Conservation (phyloP, 2,888 invertebrate species). For the Thecophora atra region DNA sequence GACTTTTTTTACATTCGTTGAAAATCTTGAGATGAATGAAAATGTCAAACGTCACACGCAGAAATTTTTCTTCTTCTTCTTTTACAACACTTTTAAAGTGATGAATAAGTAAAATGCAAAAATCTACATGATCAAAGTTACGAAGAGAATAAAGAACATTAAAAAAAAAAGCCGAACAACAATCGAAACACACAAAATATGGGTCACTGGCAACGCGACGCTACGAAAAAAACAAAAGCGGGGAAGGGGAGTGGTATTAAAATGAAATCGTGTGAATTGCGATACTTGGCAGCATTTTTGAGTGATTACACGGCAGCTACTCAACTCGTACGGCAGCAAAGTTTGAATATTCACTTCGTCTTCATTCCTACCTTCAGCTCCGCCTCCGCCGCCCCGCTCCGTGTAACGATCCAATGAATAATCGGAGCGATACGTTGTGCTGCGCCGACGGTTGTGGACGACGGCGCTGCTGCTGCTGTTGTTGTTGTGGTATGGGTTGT, state of each 20-base stretch:
- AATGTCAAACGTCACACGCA: too few species aligned
- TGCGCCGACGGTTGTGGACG: conserved; percentile 55
- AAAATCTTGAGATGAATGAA: too few species aligned
- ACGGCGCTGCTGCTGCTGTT: conserved; percentile 27
- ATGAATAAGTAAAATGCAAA: too few species aligned
- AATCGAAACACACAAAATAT: background rate
- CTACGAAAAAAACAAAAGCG: background rate
- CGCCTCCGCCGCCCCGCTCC: conserved; percentile 56
- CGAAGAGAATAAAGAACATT: background rate
- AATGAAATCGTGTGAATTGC: background rate
- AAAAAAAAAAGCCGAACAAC: background rate
- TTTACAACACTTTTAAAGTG: too few species aligned
- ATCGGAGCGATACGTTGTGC: conserved; percentile 60
- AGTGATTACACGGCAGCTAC: background rate
- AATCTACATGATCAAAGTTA: background rate
- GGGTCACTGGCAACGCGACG: background rate
- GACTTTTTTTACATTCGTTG: too few species aligned
- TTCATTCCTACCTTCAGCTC: conserved; percentile 54
- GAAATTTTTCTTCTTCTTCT: too few species aligned
- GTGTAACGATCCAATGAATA: conserved; percentile 65
- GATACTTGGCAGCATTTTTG: background rate
- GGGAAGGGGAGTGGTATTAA: background rate
- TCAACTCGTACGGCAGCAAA: background rate
- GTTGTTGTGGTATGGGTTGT: conserved; percentile 54
- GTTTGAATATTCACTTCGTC: background rate